These are phyloP conservation scores for Ennomos quercinarius DNA, from an alignment of 2,888 invertebrate genomes.

Conservation along the genomic window DNA sequence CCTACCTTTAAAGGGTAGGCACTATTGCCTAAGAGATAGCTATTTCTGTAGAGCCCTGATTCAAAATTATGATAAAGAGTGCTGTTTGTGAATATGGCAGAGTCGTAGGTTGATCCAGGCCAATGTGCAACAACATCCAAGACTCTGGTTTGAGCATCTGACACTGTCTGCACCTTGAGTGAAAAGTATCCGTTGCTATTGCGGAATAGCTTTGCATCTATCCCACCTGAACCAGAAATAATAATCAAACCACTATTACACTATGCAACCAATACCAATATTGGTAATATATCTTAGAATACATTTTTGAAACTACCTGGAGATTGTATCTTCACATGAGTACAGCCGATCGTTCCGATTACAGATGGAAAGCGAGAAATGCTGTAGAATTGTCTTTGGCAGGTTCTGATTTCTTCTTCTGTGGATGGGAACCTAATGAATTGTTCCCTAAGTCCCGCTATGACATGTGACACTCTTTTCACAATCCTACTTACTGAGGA, in stretches of 20 bases:
- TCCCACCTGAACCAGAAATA: conserved; percentile 20
- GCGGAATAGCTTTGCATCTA: conserved; percentile 22
- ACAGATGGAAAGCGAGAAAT: background rate
- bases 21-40: conserved; percentile 4
- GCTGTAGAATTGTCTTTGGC: conserved; percentile 5
- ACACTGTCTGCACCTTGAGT: conserved; percentile 24
- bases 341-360: too few species aligned
- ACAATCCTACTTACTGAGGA: conserved; percentile 30
- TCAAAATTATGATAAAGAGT: background rate
- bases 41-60: background rate
- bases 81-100: conserved; percentile 6
- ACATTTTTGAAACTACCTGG: too few species aligned
- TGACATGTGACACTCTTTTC: conserved; percentile 26
- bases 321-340: too few species aligned
- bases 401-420: background rate
- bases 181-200: conserved; percentile 26
- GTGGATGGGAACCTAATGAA: conserved; percentile 3
- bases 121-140: conserved; percentile 1
- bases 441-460: conserved; percentile 7
- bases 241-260: background rate
- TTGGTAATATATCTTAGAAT: background rate
- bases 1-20: background rate
- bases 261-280: background rate
- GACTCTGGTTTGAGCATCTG: conserved; percentile 17
- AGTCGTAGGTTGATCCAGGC: conserved; percentile 14